Conservation (phyloP, 1,140 invertebrate genomes). For the Geopemphigus sp. region DNA sequence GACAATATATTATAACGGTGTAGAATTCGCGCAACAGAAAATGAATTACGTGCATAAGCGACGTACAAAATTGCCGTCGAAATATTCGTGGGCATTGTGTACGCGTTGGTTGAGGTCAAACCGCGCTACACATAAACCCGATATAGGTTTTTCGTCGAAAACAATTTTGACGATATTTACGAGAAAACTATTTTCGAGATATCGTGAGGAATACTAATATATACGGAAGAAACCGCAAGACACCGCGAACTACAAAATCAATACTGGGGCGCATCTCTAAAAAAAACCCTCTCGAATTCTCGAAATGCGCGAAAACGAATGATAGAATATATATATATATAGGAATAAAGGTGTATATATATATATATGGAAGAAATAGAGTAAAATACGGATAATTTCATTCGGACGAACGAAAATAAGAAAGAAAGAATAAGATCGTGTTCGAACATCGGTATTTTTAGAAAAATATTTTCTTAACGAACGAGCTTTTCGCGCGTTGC, state of each 20-base stretch:
- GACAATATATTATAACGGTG: too few relatives aligned
- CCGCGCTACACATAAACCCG: too few relatives aligned
- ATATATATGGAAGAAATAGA: neutral
- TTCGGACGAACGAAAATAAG: too few relatives aligned
- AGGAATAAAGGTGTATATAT: too few relatives aligned
- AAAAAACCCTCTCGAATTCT: neutral
- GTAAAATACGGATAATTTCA: neutral
- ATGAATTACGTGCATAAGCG: too few relatives aligned
- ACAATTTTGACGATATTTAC: neutral
- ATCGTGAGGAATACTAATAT: neutral
- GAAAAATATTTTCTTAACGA: conserved; percentile 15
- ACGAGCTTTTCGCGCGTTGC: neutral
- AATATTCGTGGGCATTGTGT: too few relatives aligned
- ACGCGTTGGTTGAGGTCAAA: too few relatives aligned
- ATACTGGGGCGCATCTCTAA: neutral
- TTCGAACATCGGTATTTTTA: neutral
- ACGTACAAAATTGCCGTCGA: too few relatives aligned
- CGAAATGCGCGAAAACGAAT: neutral
- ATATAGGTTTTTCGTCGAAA: neutral
- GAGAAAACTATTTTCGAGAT: neutral
- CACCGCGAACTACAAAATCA: neutral
- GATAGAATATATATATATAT: neutral
- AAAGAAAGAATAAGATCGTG: neutral
- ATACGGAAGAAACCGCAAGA: neutral
- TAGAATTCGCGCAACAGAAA: too few relatives aligned